phyloP scores from a whole-genome alignment of 2,888 invertebrate species.

The Cheilosia scutellata region DNA sequence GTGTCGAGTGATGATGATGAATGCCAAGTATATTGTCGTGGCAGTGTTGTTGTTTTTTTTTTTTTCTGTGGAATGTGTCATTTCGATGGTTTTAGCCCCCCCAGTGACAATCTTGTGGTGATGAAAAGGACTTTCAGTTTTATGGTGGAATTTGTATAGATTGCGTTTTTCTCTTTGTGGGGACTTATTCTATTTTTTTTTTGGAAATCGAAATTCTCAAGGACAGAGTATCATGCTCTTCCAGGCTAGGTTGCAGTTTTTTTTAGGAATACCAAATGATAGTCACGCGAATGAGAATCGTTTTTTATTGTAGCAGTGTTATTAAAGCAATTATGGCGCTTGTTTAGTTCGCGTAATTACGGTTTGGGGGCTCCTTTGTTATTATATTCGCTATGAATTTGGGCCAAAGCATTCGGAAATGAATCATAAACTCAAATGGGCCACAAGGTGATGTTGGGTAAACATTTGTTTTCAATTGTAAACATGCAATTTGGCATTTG shows the following conservation, averaged over 20 bases:
- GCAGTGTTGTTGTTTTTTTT: constrained; percentile 7
- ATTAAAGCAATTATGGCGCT: constrained; percentile 33
- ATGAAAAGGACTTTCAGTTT: constrained; percentile 18
- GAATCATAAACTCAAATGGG: not conserved
- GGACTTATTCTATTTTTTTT: constrained; percentile 20
- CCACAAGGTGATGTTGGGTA: not conserved
- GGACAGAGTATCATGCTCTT: constrained; percentile 15
- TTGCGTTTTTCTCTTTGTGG: not conserved
- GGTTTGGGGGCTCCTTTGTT: not conserved
- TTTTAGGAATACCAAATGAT: constrained; percentile 6
- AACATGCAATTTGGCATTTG: not conserved
- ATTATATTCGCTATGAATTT: not conserved
- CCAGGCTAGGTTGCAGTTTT: not conserved
- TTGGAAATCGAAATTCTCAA: constrained; percentile 34
- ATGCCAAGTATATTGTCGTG: constrained; percentile 35
- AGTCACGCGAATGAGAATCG: constrained; percentile 61
- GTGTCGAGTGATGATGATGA: constrained; percentile 32
- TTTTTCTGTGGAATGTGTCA: constrained; percentile 11
- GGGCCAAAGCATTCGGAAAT: not conserved
- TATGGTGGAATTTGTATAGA: not conserved
- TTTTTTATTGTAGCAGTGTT: constrained; percentile 6
- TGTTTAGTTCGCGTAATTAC: constrained; percentile 35
- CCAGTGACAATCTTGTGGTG: constrained; percentile 6
- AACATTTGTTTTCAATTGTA: not conserved
- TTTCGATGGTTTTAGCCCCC: constrained; percentile 3